Base-by-base conservation (phyloP, 37 sponge, comb jelly and placozoan species). In the Theonella swinhoei region DNA sequence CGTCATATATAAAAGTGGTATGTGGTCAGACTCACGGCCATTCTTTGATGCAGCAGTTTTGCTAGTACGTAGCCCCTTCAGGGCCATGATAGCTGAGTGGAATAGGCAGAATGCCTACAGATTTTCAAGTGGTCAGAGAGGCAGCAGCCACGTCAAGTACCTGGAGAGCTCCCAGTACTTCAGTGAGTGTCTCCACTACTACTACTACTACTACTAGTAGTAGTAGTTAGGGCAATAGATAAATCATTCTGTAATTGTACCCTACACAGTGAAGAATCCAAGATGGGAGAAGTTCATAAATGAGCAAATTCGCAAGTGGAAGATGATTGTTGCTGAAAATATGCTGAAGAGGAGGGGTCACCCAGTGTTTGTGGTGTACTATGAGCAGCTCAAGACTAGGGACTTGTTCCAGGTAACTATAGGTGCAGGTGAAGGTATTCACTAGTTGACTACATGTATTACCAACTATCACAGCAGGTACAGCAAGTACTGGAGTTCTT, bases 321-420 rank as follows among this genome's bases (percentile, higher is more conserved):
- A 37, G 28, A 67, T 37, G 30, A 42, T 80, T 68, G 37, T 80
- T 28, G 37, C 22, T 17, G 25, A n/a, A 23, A 37, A 66, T n/a
- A 20, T 70, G 39, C n/a, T 67, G 24, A 37, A 39, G 24, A 35
- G 28, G 26, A 20, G 31, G 1, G 25, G 28, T 38, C 39, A 66
- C n/a, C 70, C 70, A 38, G 67, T 80, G 25, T 69, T 80, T 37
- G 54, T 39, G 4, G 69, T 80, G 38, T n/a, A 39, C n/a, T 80
- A 66, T 28, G 80, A 80, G 41, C 69, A 80, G 35, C 30, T 80
- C 3, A 67, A 67, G 31, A 19, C n/a, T n/a, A n/a, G n/a, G n/a
- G n/a, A n/a, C n/a, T n/a, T n/a, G n/a, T n/a, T n/a, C n/a, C n/a
- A n/a, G n/a, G n/a, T n/a, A n/a, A n/a, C n/a, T n/a, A n/a, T n/a